These are phyloP conservation scores for Serripes groenlandicus DNA, from an alignment of 2,888 invertebrate genomes.

Conservation along the genomic window DNA sequence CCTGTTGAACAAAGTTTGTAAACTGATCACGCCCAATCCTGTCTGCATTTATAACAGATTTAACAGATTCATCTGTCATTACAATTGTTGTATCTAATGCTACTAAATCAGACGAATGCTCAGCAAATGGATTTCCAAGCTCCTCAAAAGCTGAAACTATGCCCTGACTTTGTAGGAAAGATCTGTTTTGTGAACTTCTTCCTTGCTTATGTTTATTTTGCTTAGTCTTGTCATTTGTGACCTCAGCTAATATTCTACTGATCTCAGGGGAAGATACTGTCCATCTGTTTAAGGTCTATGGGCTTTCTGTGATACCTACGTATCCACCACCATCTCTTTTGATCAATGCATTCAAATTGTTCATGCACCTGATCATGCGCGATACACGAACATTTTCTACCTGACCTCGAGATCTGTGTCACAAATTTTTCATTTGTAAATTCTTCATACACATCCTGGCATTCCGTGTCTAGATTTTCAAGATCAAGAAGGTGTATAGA, in stretches of 20 bases:
- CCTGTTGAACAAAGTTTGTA: conserved; percentile 19
- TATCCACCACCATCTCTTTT: conserved; percentile 61
- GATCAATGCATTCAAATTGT: conserved; percentile 55
- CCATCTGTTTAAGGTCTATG: no score
- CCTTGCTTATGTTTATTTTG: conserved; percentile 10
- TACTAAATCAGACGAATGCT: conserved; percentile 29
- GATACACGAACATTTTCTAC: not conserved
- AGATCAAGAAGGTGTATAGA: conserved; percentile 41
- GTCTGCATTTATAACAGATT: not conserved
- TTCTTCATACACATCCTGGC: not conserved
- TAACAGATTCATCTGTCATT: not conserved
- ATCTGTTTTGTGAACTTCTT: not conserved
- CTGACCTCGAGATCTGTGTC: conserved; percentile 10
- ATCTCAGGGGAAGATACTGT: conserved; percentile 11
- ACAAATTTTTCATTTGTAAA: conserved; percentile 17
- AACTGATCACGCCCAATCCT: conserved; percentile 18
- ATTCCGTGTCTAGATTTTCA: not conserved
- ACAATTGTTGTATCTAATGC: conserved; percentile 21
- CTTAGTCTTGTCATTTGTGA: not conserved
- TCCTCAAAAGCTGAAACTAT: conserved; percentile 1
- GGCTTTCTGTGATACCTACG: conserved; percentile 59
- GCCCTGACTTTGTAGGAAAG: not conserved
- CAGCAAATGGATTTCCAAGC: conserved; percentile 17
- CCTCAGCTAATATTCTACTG: conserved; percentile 6
- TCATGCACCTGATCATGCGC: conserved; percentile 63